These are phyloP conservation scores for Podarcis raffonei DNA, from an alignment of 2,113 vertebrate species.

Conservation along the genomic window DNA sequence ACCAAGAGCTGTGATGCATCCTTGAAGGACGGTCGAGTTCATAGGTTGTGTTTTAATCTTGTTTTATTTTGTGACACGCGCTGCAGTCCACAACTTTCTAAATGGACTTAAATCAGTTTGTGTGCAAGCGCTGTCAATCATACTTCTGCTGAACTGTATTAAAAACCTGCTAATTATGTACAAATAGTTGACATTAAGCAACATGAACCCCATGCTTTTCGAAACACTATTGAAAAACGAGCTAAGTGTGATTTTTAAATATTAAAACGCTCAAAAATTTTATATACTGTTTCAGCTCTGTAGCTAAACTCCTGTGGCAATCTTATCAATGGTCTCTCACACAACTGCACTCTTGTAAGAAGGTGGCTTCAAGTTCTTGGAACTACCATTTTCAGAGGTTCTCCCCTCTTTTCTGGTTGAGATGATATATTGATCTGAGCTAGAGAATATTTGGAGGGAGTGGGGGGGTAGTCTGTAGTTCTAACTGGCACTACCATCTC, in stretches of 20 bases:
- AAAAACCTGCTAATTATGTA: not conserved
- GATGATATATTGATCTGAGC: not conserved
- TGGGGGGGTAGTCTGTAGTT: too few species aligned
- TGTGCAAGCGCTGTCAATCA: not conserved
- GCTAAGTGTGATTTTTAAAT: not conserved
- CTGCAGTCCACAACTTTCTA: not conserved
- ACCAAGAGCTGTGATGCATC: not conserved
- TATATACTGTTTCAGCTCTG: not conserved
- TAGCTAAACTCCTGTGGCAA: not conserved
- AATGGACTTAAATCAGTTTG: not conserved
- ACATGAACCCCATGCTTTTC: not conserved
- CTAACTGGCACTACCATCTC: too few species aligned
- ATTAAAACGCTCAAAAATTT: not conserved
- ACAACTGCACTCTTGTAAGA: not conserved
- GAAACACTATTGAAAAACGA: not conserved
- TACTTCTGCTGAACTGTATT: not conserved
- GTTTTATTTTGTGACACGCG: not conserved
- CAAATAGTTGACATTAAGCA: not conserved
- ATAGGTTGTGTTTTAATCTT: not conserved
- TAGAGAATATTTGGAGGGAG: not conserved
- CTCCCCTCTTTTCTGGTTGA: not conserved
- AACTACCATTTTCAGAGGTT: not conserved
- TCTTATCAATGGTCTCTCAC: not conserved
- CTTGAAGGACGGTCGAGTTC: conserved; percentile 31
- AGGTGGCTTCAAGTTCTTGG: not conserved